Percentiles rank a stretch among this genome's conserved stretches.
Evolutionary conservation across 1,140 invertebrate species (phyloP).

Genomic region (Caenorhabditis remanei): DNA sequence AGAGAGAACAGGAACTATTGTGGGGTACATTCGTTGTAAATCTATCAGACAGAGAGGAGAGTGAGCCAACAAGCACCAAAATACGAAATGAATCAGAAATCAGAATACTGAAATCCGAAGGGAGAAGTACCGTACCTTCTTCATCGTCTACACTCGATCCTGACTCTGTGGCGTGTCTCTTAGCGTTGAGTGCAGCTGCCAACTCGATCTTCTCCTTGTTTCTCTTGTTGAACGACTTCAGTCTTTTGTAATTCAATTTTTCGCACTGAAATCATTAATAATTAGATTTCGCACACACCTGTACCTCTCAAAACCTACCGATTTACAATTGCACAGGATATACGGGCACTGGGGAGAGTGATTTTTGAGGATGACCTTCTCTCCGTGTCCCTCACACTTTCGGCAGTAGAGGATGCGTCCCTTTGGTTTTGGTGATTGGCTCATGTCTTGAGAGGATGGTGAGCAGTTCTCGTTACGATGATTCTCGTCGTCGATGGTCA

Average conservation of each 20-base stretch:
- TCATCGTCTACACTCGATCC: slow-evolving; percentile 49
- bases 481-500: slow-evolving; percentile 48
- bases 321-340: slow-evolving; percentile 69
- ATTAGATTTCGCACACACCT: not conserved
- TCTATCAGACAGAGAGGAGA: not conserved
- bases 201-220: slow-evolving; percentile 68
- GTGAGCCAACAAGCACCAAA: not conserved
- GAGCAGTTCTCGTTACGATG: slow-evolving; percentile 21
- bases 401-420: slow-evolving; percentile 67
- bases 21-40: not conserved
- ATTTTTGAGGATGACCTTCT: slow-evolving; percentile 68
- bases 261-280: slow-evolving; percentile 68
- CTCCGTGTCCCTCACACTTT: slow-evolving; percentile 69
- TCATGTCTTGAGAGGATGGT: slow-evolving; percentile 22
- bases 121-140: slow-evolving; percentile 42
- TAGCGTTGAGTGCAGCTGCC: slow-evolving; percentile 61
- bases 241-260: slow-evolving; percentile 67
- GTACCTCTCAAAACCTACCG: slow-evolving; percentile 58
- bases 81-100: not conserved
- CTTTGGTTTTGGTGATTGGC: slow-evolving; percentile 48
- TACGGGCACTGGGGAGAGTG: slow-evolving; percentile 69
- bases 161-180: slow-evolving; percentile 35
- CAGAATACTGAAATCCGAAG: not conserved
- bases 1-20: slow-evolving; percentile 5
- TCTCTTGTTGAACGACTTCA: slow-evolving; percentile 69